Conservation (phyloP, 2,113 vertebrate species). For the Tachycineta bicolor region DNA sequence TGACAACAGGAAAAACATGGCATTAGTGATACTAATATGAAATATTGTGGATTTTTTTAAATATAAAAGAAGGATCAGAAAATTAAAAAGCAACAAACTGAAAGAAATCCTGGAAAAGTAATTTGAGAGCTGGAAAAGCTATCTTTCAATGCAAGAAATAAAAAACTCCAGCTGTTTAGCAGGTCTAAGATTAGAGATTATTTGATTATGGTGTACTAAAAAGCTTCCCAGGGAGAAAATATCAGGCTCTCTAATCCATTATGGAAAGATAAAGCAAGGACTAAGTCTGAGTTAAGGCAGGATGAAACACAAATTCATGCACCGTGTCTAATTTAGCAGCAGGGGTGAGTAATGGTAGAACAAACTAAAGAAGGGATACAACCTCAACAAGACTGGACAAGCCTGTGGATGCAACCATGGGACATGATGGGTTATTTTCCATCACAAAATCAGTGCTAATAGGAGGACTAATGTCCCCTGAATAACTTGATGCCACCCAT, state of each 20-base stretch:
- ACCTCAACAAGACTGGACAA: background rate
- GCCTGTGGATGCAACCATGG: background rate
- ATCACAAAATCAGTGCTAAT: background rate
- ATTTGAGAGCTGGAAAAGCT: background rate
- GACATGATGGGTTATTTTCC: background rate
- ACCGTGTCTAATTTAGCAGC: background rate
- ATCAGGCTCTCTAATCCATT: background rate
- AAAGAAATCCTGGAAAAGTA: background rate
- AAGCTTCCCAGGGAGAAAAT: background rate
- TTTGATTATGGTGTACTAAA: background rate
- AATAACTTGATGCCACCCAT: background rate
- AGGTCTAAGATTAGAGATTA: background rate
- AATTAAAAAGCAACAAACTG: background rate
- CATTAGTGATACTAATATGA: background rate
- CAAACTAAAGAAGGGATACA: background rate
- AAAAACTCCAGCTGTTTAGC: background rate
- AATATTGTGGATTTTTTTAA: background rate
- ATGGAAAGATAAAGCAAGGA: background rate
- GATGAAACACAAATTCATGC: slow-evolving; percentile 2
- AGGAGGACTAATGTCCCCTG: background rate
- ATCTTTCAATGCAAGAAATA: background rate
- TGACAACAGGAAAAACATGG: background rate
- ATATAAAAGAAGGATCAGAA: background rate
- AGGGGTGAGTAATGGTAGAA: background rate
- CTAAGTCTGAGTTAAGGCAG: background rate